Base-by-base conservation (phyloP, 2,888 invertebrate species). In the Homarus gammarus region DNA sequence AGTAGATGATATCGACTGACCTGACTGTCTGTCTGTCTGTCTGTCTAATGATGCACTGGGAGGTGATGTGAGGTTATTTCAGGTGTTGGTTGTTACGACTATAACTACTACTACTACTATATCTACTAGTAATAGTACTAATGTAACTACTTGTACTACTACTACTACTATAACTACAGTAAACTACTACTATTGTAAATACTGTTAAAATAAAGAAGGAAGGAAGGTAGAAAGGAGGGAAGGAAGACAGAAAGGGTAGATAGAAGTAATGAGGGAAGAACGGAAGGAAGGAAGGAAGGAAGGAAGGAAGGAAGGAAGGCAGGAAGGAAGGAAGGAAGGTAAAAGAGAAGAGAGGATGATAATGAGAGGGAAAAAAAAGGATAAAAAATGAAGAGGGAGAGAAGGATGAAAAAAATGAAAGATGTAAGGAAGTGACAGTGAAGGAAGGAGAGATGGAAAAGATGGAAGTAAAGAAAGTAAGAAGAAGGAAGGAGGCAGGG, bases 171-270 rank as follows among this genome's bases (percentile, higher is more conserved):
- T 5, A 44, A 12, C 44, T 44, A 44, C 64, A 10, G 64, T 64
- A 64, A 6, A 10, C 18, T 31, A 18, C n/a, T 18, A n/a, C n/a
- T 6, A 12, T 31, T 68, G 31, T n/a, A n/a, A n/a, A n/a, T n/a
- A n/a, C n/a, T n/a, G n/a, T n/a, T n/a, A n/a, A n/a, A n/a, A n/a
- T 33, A 51, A 73, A 36, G 73, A 31, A 73, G 44, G 68, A 44
- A 61, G 70, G 31, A 18, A 82, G 40, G 40, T 40, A 40, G 68
- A 8, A 56, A 22, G 27, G 51, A 56, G 51, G 22, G 51, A 2
- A 22, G 18, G 51, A 8, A 18, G 18, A 22, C 10, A 18, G 51
- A 15, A 2, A 56, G 51, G 18, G 15, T 18, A 22, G 1, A 2
- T 18, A 1, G 18, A 2, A 56, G 15, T 18, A 2, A 56, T 0